Base-by-base conservation (phyloP, 2,797 vertebrate species). In the Petrocephalus schoutedeni region DNA sequence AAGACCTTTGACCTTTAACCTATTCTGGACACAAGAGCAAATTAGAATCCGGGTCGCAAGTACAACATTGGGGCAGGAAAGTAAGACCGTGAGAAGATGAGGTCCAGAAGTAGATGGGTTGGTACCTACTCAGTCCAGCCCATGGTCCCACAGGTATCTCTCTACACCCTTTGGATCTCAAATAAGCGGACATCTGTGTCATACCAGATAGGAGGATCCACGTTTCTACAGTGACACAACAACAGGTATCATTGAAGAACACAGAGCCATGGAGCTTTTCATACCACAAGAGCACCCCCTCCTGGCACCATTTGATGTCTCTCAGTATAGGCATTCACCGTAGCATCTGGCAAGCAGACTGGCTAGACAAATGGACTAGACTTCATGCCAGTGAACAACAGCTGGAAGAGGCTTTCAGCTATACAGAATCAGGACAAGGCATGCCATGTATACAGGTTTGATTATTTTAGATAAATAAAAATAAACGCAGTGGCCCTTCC, bases 141-240 rank as follows among this genome's bases (percentile, higher is more conserved):
- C 59, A n/a, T 21, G 3, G 49, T 71, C 53, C 53, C 19, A 16
- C 36, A 23, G 51, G 8, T 9, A 21, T 51, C 86, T 57, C 45
- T 86, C 93, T 93, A 97, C 90, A 97, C 95, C 64, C 95, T 94
- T 87, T 97, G 96, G 91, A 96, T 96, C 92, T 97, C 96, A 91
- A 97, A 97, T 28, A 97, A 94, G 91, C 95, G 96, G 90, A 97
- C 96, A 0, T 96, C 96, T 0, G 96, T 97, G 91, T 97, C 96
- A 23, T 96, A 97, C 96, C 96, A 97, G 88, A 96, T 92, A 0
- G 96, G 96, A 0, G 96, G 96, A 93, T 96, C 95, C 93, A 96
- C 95, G 16, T 97, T 97, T 91, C 96, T 96, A 90, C 0, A 54
- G 23, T 71, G 49, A 56, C 49, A 85, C n/a, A 54, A 85, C 19